Evolutionary conservation across 1,140 invertebrate species (phyloP).

Genomic region (Drosophila suzukii): DNA sequence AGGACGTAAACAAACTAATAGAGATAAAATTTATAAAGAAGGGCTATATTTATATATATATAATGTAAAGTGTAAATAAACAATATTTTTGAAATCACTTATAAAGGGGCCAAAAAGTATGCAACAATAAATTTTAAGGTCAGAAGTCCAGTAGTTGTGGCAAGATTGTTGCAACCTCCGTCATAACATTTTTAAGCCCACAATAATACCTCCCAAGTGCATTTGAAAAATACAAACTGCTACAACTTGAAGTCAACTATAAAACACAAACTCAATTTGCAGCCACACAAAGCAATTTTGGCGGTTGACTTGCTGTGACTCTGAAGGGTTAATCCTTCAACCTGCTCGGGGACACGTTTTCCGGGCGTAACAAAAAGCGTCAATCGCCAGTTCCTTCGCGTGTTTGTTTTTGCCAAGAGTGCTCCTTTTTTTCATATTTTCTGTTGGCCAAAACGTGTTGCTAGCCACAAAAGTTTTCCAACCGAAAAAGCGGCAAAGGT

Average conservation of each 20-base stretch:
- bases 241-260: slow-evolving; percentile 7
- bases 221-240: background rate
- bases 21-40: too few species aligned
- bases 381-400: slow-evolving; percentile 20
- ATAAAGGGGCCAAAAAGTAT: too few species aligned
- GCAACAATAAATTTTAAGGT: background rate
- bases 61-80: too few species aligned
- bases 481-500: slow-evolving; percentile 25
- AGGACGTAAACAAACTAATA: too few species aligned
- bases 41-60: too few species aligned
- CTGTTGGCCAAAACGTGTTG: slow-evolving; percentile 45
- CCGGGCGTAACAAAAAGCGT: slow-evolving; percentile 20
- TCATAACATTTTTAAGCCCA: background rate
- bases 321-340: slow-evolving; percentile 37
- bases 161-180: background rate
- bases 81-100: too few species aligned
- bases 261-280: slow-evolving; percentile 14
- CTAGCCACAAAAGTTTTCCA: slow-evolving; percentile 45
- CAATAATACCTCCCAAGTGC: too few species aligned
- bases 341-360: slow-evolving; percentile 15
- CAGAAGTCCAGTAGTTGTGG: too few species aligned
- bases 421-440: slow-evolving; percentile 10
- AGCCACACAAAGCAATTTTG: slow-evolving; percentile 17
- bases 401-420: slow-evolving; percentile 32
- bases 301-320: background rate